These are phyloP conservation scores for Dicyrtoma fusca DNA, from an alignment of 2,888 invertebrate genomes.

Conservation along the genomic window DNA sequence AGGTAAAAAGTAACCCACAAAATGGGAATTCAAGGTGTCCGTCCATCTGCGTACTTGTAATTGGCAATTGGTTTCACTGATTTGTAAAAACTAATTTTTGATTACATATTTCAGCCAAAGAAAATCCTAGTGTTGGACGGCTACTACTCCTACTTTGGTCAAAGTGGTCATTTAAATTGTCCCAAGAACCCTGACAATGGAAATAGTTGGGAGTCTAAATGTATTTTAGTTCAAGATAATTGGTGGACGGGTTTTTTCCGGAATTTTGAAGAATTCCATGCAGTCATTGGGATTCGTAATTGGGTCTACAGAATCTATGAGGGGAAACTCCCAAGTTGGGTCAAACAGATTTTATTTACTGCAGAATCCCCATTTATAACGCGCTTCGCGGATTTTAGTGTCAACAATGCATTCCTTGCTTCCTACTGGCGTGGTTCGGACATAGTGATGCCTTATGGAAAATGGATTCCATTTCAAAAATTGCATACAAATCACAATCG, in stretches of 20 bases:
- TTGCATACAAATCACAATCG: background rate
- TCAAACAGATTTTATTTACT: slow-evolving; percentile 32
- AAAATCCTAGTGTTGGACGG: slow-evolving; percentile 37
- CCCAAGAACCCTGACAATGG: background rate
- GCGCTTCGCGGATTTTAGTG: slow-evolving; percentile 30
- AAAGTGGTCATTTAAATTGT: slow-evolving; percentile 29
- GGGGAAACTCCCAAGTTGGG: slow-evolving; percentile 4
- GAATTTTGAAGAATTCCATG: slow-evolving; percentile 24
- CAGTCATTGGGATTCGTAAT: slow-evolving; percentile 30
- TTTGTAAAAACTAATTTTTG: too few species aligned
- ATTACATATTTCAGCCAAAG: slow-evolving; percentile 32
- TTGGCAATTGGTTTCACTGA: too few species aligned
- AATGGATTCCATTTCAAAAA: slow-evolving; percentile 17
- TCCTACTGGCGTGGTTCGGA: slow-evolving; percentile 37
- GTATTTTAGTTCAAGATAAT: slow-evolving; percentile 28
- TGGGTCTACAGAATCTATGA: slow-evolving; percentile 35
- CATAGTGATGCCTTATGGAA: slow-evolving; percentile 28
- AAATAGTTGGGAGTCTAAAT: slow-evolving; percentile 8
- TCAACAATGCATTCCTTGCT: slow-evolving; percentile 35
- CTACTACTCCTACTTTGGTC: slow-evolving; percentile 27
- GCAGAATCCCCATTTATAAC: slow-evolving; percentile 36
- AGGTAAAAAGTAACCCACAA: slow-evolving; percentile 12
- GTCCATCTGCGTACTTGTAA: too few species aligned
- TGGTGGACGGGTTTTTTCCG: slow-evolving; percentile 10
- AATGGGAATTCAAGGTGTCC: too few species aligned